Evolutionary conservation across 2,888 invertebrate species (phyloP).

Genomic region (Acrocyrtus sp.): DNA sequence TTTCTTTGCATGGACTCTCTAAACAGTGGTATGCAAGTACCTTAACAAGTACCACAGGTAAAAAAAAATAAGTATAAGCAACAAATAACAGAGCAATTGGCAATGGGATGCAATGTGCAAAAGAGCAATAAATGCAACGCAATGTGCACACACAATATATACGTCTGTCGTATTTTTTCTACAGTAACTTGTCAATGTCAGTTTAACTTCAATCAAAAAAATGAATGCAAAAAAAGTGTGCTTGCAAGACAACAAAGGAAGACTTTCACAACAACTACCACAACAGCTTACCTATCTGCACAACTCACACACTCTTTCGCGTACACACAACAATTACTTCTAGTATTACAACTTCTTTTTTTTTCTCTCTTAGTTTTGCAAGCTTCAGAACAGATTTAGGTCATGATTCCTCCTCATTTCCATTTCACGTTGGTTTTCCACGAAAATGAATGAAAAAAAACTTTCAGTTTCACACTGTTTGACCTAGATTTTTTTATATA

Average conservation of each 20-base stretch:
- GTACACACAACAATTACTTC: not conserved
- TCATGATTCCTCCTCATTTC: constrained; percentile 30
- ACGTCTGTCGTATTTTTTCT: not conserved
- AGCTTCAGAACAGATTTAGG: constrained; percentile 23
- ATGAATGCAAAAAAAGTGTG: constrained; percentile 1
- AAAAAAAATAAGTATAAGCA: too few species aligned
- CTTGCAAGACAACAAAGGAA: constrained; percentile 21
- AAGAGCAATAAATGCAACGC: too few species aligned
- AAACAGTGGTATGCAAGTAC: too few species aligned
- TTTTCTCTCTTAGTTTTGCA: not conserved
- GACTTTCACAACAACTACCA: constrained; percentile 28
- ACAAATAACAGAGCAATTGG: too few species aligned
- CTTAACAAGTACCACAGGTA: too few species aligned
- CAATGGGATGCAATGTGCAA: too few species aligned
- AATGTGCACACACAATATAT: too few species aligned
- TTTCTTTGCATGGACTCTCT: too few species aligned
- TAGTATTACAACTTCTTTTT: constrained; percentile 10
- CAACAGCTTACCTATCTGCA: not conserved
- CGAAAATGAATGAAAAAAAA: constrained; percentile 29
- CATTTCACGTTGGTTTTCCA: constrained; percentile 27
- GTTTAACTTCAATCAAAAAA: constrained; percentile 22
- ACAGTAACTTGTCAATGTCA: constrained; percentile 25
- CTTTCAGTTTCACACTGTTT: constrained; percentile 27
- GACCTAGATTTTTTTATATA: not conserved
- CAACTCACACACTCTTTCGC: not conserved